Evolutionary conservation across 2,113 vertebrate species (phyloP), one percentile per base, ranked within the genome.

Genomic region (Ginglymostoma cirratum): DNA sequence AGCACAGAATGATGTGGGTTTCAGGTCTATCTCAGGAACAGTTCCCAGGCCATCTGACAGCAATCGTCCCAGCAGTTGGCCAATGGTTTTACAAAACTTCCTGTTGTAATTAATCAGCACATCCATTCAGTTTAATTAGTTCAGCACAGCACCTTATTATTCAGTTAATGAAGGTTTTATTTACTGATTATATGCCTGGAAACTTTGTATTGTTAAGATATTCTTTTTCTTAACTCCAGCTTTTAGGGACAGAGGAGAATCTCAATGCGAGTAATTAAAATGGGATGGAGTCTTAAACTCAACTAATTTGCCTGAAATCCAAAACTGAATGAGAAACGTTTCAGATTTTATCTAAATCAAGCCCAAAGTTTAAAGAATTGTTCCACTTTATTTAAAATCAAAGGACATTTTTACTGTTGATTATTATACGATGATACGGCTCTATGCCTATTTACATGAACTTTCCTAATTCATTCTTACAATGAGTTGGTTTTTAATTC

Each of bases 61-160:
- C 10, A 1, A 96, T 38, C 97, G 95, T 97, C 97, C 92, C 97
- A 96, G 98, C 97, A 96, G 96, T 85, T 42, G 96, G 95, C 85
- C 52, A 94, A 15, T 0, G 72, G 96, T 1, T 96, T 48, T 72
- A 96, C 97, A 96, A 97, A 97, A 97, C 97, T 97, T 97, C 97
- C 97, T 96, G 96, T 97, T 96, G 96, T 97, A 97, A 97, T 98
- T 97, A 98, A 97, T 97, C 96, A 96, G 96, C 72, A 69, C 96
- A 48, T 85, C 96, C 66, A 96, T 96, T 96, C 96, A 96, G 96
- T 98, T 97, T 97, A 97, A 96, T 96, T 96, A 96, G 97, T 98
- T 98, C 96, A 96, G 98, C 97, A 98, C 97, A 97, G 96, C 96
- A 97, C 97, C 97, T 98, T 97, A 98, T 98, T 97, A 97, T 96